Conservation (phyloP, 1,140 invertebrate species). For the Euborellia annulipes region DNA sequence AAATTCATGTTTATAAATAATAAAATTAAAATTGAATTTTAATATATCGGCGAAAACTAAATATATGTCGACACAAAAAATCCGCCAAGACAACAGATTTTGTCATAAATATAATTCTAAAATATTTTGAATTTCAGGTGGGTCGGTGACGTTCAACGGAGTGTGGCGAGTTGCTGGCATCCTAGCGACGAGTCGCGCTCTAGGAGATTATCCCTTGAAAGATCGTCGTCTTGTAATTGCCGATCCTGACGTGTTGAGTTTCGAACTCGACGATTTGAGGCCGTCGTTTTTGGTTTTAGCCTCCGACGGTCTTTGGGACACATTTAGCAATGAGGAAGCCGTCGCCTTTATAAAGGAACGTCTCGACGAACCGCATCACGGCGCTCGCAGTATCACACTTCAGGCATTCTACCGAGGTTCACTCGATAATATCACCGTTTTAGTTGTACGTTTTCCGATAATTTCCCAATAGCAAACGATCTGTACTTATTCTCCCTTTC, state of each 20-base stretch:
- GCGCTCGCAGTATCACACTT: constrained; percentile 74
- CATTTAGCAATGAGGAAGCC: constrained; percentile 86
- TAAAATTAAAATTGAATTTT: too few relatives aligned
- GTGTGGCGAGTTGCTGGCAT: constrained; percentile 94
- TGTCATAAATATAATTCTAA: too few relatives aligned
- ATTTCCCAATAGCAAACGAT: too few relatives aligned
- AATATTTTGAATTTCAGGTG: too few relatives aligned
- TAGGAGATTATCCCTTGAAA: constrained; percentile 91
- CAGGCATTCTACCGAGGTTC: constrained; percentile 87
- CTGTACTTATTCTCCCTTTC: too few relatives aligned
- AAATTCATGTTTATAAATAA: too few relatives aligned
- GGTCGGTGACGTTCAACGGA: constrained; percentile 86
- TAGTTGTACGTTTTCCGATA: constrained; percentile 33
- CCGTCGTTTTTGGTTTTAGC: constrained; percentile 83
- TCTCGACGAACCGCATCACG: constrained; percentile 68
- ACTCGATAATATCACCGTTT: constrained; percentile 87
- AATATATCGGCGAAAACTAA: too few relatives aligned
- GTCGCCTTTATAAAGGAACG: constrained; percentile 69
- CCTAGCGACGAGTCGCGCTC: constrained; percentile 81
- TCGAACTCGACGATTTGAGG: constrained; percentile 66
- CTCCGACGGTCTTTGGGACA: constrained; percentile 93
- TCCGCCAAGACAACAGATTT: too few relatives aligned
- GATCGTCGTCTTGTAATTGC: constrained; percentile 86
- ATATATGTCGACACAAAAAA: too few relatives aligned
- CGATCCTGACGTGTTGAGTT: constrained; percentile 89